Evolutionary conservation across 2,888 invertebrate genomes (phyloP).

Genomic region (Leptopterna dolabrata): DNA sequence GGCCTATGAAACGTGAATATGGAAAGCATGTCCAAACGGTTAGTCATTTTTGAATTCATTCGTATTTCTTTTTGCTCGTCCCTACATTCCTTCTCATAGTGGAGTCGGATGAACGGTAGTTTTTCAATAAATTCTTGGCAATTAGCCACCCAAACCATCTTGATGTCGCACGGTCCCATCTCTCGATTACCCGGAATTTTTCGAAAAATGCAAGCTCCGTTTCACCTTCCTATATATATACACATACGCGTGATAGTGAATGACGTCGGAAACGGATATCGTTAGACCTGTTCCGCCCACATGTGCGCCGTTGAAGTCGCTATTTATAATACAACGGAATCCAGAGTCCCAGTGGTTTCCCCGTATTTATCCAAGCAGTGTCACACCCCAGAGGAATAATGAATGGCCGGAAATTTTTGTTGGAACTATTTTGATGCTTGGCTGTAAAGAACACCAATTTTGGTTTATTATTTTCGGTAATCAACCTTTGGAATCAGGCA

Average conservation of each 20-base stretch:
- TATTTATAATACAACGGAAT: not conserved
- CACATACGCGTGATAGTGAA: not conserved
- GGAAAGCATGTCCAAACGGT: too few relatives aligned
- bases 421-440: too few relatives aligned
- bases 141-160: not conserved
- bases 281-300: not conserved
- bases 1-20: too few relatives aligned
- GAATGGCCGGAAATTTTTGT: too few relatives aligned
- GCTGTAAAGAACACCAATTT: too few relatives aligned
- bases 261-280: slow-evolving; percentile 22
- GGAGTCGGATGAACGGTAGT: not conserved
- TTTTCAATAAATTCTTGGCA: not conserved
- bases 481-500: too few relatives aligned
- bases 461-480: too few relatives aligned
- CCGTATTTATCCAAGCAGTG: not conserved
- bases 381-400: too few relatives aligned
- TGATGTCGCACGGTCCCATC: not conserved
- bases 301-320: not conserved
- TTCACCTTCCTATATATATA: slow-evolving; percentile 3
- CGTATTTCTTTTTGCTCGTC: not conserved
- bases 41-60: not conserved
- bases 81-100: not conserved
- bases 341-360: not conserved
- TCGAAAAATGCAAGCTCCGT: not conserved
- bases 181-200: not conserved